phyloP scores from a whole-genome alignment of 2,888 invertebrate genomes.

The Cacoxenus indagator region DNA sequence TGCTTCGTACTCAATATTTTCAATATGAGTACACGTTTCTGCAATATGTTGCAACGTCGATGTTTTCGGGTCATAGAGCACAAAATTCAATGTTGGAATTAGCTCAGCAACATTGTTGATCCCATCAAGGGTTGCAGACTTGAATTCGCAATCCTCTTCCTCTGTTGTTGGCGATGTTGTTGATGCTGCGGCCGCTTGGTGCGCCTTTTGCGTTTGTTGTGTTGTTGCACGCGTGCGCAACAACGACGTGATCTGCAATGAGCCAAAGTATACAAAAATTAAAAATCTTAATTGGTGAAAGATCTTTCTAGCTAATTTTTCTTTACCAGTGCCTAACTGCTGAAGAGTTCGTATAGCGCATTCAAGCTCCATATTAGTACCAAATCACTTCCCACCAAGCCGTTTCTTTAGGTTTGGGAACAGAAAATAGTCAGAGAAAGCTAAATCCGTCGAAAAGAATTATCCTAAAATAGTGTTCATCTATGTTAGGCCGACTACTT shows the following conservation, averaged over 20 bases:
- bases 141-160: conserved; percentile 18
- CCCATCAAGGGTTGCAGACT: conserved; percentile 40
- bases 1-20: neutral
- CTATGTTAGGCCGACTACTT: no score
- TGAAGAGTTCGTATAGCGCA: no score
- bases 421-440: no score
- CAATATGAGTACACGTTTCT: conserved; percentile 32
- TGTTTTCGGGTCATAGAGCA: conserved; percentile 43
- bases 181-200: conserved; percentile 40
- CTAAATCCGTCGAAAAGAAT: no score
- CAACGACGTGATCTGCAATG: conserved; percentile 68
- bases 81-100: conserved; percentile 65
- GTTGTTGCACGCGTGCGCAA: conserved; percentile 63
- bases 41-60: conserved; percentile 39
- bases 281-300: conserved; percentile 9
- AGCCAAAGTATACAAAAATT: conserved; percentile 12
- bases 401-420: no score
- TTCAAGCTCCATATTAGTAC: no score
- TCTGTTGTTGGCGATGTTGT: conserved; percentile 27
- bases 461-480: no score
- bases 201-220: conserved; percentile 47
- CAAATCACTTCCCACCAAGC: no score
- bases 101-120: conserved; percentile 52
- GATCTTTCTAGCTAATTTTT: no score
- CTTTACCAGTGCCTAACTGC: no score